Evolutionary conservation across 2,888 invertebrate species (phyloP).

Genomic region (Stenodema calcarata): DNA sequence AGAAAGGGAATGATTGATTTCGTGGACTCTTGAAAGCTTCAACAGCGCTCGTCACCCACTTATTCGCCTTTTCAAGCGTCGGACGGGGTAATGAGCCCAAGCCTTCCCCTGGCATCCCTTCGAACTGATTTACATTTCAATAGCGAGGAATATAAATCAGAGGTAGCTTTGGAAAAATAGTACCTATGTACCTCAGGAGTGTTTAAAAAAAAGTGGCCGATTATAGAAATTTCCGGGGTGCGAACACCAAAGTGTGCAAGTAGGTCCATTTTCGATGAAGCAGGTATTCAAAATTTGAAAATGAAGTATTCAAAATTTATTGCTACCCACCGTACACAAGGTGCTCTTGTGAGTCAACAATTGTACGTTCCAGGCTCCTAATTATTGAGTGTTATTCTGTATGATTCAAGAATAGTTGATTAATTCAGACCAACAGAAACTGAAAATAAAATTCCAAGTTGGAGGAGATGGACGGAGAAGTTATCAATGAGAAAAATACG

Average conservation of each 20-base stretch:
- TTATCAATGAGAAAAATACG: too few relatives aligned
- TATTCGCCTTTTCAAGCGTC: conserved; percentile 38
- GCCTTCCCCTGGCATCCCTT: conserved; percentile 6
- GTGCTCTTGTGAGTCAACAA: too few relatives aligned
- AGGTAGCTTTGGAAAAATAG: conserved; percentile 3
- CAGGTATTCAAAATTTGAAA: too few relatives aligned
- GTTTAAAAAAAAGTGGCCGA: neutral
- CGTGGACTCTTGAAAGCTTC: conserved; percentile 11
- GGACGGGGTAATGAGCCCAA: conserved; percentile 35
- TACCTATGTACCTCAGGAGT: neutral
- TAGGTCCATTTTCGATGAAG: neutral
- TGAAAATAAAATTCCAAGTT: too few relatives aligned
- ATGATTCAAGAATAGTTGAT: too few relatives aligned
- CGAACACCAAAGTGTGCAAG: neutral
- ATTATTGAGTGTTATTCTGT: too few relatives aligned
- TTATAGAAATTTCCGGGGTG: neutral
- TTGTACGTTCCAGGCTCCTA: too few relatives aligned
- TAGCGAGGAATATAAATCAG: conserved; percentile 42
- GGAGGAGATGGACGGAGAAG: too few relatives aligned
- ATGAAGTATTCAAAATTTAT: too few relatives aligned
- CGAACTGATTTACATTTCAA: conserved; percentile 42
- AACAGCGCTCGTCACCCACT: conserved; percentile 37
- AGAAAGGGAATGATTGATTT: conserved; percentile 28
- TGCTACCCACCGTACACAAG: too few relatives aligned
- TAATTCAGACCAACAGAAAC: too few relatives aligned